These are phyloP conservation scores for Enteromius afrohamiltoni DNA, from an alignment of 2,797 vertebrate genomes.

Conservation along the genomic window DNA sequence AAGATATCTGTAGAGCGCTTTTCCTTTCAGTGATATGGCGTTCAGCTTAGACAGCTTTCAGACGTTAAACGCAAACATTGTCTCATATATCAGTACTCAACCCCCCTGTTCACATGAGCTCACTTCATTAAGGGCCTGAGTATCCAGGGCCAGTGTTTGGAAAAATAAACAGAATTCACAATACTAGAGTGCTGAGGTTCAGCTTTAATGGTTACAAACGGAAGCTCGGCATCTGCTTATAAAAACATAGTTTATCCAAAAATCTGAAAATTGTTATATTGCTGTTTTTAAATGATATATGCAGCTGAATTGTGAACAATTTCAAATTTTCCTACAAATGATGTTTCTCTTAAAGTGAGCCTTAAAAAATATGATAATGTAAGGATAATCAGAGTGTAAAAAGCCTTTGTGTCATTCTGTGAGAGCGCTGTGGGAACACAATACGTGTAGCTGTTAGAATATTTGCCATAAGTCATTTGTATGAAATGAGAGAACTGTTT, in stretches of 20 bases:
- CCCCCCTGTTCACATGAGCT: background rate
- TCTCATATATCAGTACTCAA: slow-evolving; percentile 22
- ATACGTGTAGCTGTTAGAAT: background rate
- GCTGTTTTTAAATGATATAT: background rate
- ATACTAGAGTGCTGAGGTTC: slow-evolving; percentile 11
- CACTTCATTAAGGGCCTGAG: background rate
- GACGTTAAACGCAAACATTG: background rate
- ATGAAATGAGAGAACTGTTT: background rate
- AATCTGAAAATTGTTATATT: too few species aligned
- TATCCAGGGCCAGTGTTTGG: slow-evolving; percentile 38
- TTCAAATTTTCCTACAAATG: background rate
- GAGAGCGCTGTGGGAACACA: background rate
- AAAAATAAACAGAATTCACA: slow-evolving; percentile 55
- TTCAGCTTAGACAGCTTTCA: background rate
- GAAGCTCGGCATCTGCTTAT: background rate
- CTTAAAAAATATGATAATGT: background rate
- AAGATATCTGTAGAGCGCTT: background rate
- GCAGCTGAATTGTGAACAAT: background rate
- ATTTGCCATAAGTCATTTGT: background rate
- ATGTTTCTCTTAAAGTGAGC: background rate
- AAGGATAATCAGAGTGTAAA: background rate
- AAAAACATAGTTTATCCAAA: background rate
- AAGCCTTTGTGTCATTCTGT: background rate
- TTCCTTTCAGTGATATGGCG: background rate
- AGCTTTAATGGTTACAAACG: background rate